These are phyloP conservation scores for Etheostoma nigrum DNA, from an alignment of 2,797 vertebrate genomes.

Conservation along the genomic window DNA sequence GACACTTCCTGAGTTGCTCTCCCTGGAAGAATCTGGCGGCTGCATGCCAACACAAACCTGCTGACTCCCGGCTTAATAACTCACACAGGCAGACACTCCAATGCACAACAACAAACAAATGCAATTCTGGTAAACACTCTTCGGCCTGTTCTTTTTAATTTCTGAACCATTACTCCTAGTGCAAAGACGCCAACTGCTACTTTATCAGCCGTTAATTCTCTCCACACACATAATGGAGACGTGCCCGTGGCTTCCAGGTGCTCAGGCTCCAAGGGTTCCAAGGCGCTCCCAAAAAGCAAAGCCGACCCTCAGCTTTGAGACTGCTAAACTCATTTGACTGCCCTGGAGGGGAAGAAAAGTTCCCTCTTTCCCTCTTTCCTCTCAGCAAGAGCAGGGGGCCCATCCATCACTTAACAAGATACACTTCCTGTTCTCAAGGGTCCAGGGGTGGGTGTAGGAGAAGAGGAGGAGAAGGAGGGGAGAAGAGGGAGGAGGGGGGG, in stretches of 20 bases:
- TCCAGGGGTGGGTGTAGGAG: constrained; percentile 83
- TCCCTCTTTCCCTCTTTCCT: constrained; percentile 72
- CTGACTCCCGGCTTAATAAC: constrained; percentile 65
- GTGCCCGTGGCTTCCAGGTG: constrained; percentile 55
- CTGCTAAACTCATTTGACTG: constrained; percentile 85
- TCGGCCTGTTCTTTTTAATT: constrained; percentile 13
- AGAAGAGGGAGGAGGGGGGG: constrained; percentile 23
- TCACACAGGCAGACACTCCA: constrained; percentile 41
- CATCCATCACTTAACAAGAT: constrained; percentile 93
- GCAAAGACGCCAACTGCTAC: constrained; percentile 38
- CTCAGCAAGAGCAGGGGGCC: constrained; percentile 85
- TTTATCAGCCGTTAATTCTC: constrained; percentile 59
- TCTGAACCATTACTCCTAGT: neutral
- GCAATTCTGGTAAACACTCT: constrained; percentile 1
- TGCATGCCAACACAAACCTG: constrained; percentile 75
- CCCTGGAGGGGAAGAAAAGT: constrained; percentile 79
- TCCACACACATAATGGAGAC: constrained; percentile 46
- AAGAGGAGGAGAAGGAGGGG: constrained; percentile 10
- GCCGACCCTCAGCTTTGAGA: constrained; percentile 74
- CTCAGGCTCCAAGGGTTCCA: constrained; percentile 61
- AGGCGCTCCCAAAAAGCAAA: constrained; percentile 62
- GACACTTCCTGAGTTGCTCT: constrained; percentile 79
- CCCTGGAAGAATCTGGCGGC: constrained; percentile 71
- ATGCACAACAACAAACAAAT: constrained; percentile 43
- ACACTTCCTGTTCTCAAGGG: constrained; percentile 95